Conservation (phyloP, 2,113 vertebrate genomes). For the Alethe castanea region DNA sequence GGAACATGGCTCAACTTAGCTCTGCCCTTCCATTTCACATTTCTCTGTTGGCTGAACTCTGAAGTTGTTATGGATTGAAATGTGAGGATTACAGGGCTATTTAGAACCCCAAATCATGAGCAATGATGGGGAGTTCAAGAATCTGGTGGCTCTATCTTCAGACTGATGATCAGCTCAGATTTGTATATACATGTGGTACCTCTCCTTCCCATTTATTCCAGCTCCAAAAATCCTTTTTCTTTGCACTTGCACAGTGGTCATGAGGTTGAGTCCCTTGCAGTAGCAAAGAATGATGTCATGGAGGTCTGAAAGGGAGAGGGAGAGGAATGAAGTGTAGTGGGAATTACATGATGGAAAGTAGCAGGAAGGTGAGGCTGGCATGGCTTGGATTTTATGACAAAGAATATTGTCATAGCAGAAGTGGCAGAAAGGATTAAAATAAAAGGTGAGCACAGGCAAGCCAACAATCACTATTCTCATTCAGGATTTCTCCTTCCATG, state of each 20-base stretch:
- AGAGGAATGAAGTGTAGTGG: neutral
- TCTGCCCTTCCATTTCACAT: neutral
- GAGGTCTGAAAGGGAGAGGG: neutral
- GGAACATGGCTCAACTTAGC: neutral
- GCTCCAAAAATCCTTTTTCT: neutral
- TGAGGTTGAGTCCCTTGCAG: neutral
- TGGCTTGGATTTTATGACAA: neutral
- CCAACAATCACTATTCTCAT: neutral
- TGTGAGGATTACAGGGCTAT: neutral
- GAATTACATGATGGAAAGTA: neutral
- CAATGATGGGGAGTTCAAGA: conserved; percentile 1
- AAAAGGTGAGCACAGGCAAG: neutral
- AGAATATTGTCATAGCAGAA: neutral
- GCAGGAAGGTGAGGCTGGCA: neutral
- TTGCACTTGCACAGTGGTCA: neutral
- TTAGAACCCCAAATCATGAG: neutral
- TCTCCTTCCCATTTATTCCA: conserved; percentile 20
- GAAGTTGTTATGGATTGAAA: neutral
- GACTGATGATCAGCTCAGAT: conserved; percentile 6
- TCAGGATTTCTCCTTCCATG: neutral
- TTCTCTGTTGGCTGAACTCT: conserved; percentile 3
- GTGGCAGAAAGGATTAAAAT: neutral
- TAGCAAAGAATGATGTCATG: conserved; percentile 8
- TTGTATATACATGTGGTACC: neutral
- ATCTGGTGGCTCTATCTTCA: neutral